phyloP scores from a whole-genome alignment of 2,113 vertebrate genomes.

The Rhinichthys klamathensis region DNA sequence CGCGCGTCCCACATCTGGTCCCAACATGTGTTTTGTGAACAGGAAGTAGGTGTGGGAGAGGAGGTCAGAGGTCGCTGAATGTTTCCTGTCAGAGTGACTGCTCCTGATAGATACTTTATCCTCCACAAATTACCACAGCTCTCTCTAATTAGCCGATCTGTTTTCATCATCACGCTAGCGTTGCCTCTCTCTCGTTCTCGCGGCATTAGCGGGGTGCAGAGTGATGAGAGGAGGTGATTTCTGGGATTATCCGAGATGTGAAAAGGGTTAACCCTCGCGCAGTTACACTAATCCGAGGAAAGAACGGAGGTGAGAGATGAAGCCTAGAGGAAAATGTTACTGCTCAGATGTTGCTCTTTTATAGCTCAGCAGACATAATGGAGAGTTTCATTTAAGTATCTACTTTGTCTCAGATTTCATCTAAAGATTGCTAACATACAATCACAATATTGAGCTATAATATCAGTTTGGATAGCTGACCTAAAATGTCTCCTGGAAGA shows the following conservation, averaged over 20 bases:
- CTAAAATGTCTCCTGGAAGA: too few relatives aligned
- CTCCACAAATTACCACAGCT: constrained; percentile 92
- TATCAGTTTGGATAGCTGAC: too few relatives aligned
- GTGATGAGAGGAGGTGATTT: constrained; percentile 34
- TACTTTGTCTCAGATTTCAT: too few relatives aligned
- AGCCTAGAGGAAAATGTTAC: constrained; percentile 63
- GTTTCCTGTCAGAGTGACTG: constrained; percentile 89
- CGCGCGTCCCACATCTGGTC: constrained; percentile 86
- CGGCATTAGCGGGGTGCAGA: constrained; percentile 7
- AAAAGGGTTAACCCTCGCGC: background rate
- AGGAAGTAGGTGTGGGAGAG: constrained; percentile 85
- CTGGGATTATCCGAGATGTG: constrained; percentile 20
- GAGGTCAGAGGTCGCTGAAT: constrained; percentile 84
- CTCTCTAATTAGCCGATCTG: constrained; percentile 92
- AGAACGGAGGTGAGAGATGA: background rate
- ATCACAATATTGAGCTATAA: too few relatives aligned
- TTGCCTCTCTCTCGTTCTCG: background rate
- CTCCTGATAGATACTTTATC: constrained; percentile 97
- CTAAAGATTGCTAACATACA: too few relatives aligned
- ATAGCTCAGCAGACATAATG: background rate
- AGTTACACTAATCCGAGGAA: constrained; percentile 10
- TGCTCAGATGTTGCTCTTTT: too few relatives aligned
- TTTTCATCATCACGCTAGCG: constrained; percentile 88
- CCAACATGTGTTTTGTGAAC: constrained; percentile 86
- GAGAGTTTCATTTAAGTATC: background rate